A percentile compares a stretch with the other conserved stretches of the same genome.
Evolutionary conservation across 2,797 vertebrate genomes (phyloP).

Genomic region (Synaphobranchus kaupii): DNA sequence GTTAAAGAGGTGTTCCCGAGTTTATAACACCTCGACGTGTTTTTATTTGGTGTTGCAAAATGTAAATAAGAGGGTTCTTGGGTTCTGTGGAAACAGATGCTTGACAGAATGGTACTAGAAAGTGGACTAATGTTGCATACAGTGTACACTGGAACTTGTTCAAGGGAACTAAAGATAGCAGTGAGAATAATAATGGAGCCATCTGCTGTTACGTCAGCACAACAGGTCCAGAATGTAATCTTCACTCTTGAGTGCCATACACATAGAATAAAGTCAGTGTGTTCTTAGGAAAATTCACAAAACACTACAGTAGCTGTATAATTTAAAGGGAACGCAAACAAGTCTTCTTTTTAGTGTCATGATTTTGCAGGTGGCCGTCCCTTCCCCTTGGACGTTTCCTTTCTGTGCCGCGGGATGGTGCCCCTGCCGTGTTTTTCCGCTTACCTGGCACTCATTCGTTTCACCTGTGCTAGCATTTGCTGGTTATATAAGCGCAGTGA

Average conservation of each 20-base stretch:
- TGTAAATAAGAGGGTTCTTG: slow-evolving; percentile 20
- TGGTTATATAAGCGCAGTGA: no score
- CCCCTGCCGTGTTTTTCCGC: no score
- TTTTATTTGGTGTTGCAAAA: slow-evolving; percentile 34
- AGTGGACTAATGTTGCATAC: slow-evolving; percentile 38
- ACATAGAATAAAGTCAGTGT: background rate
- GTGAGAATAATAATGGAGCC: slow-evolving; percentile 13
- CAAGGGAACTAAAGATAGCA: slow-evolving; percentile 19
- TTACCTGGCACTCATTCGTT: no score
- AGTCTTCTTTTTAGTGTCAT: background rate
- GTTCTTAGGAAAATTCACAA: background rate
- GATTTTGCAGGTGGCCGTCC: no score
- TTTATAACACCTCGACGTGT: slow-evolving; percentile 40
- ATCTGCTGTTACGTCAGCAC: slow-evolving; percentile 2
- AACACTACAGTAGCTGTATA: background rate
- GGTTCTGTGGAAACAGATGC: slow-evolving; percentile 38
- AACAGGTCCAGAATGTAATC: background rate
- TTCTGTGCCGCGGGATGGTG: no score
- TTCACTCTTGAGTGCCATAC: background rate
- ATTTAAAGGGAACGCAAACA: background rate
- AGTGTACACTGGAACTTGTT: slow-evolving; percentile 34
- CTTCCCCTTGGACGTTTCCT: no score
- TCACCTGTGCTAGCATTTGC: no score
- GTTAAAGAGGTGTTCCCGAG: slow-evolving; percentile 33
- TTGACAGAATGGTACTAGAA: slow-evolving; percentile 33